Base-by-base conservation (phyloP, 1,140 invertebrate species). In the Cepaea nemoralis region DNA sequence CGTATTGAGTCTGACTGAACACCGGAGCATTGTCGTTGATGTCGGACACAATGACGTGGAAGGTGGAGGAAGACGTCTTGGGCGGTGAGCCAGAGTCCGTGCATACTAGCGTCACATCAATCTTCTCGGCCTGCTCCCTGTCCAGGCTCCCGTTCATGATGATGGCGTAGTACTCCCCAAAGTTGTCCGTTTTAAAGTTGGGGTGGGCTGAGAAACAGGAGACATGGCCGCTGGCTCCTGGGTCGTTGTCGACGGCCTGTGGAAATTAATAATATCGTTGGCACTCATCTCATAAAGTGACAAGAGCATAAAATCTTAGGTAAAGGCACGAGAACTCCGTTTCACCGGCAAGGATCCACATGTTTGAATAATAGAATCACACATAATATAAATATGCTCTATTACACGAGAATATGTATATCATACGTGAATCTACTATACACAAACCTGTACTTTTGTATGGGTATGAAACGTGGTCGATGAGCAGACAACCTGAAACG, bases 21-120 rank as follows among this genome's bases (percentile, higher is more conserved):
- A 77, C 74, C 0, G 87, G 87, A 1, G 83, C 27, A 75, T 88
- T 86, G 76, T 88, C 87, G 76, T 88, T 88, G n/a, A 83, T 82
- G 82, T 89, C 88, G 16, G 70, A n/a, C 14, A 89, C 83, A 55
- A 81, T 73, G 24, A 88, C 86, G 5, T 79, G 67, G 35, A 89
- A 85, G 5, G 70, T 67, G n/a, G 73, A 59, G 2, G 81, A 66
- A 0, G 83, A 80, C 14, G 76, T 84, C 67, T 83, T 82, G 0
- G 84, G 67, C 0, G 87, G 87, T 0, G 66, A 74, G 1, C 88
- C 88, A 1, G 63, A 67, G 79, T 89, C 88, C 12, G 48, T 67
- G 81, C 88, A 89, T 0, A 82, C 74, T 1, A 89, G 67, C 24
- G 73, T 83, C 0, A 89, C 78, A 10, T 84, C 80, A 42, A 83